Evolutionary conservation across 1,140 invertebrate species (phyloP).

Genomic region (Drosophila sturtevanti): DNA sequence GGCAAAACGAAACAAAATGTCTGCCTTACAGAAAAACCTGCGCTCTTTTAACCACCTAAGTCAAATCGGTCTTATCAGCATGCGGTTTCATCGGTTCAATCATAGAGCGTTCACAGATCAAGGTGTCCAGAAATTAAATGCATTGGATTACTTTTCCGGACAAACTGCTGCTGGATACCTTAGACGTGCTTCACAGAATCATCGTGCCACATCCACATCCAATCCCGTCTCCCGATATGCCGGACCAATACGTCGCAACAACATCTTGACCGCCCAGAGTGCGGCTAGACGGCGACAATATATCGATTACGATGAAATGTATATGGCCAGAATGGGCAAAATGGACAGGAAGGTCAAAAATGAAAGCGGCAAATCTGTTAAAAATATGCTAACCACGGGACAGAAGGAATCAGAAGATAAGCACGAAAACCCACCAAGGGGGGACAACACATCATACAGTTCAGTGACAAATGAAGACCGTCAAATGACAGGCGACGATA

Average conservation of each 20-base stretch:
- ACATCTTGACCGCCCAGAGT: background rate
- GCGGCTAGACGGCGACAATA: background rate
- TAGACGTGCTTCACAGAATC: background rate
- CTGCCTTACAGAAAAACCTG: slow-evolving; percentile 18
- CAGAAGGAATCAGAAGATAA: background rate
- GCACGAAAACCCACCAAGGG: background rate
- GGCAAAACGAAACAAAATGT: slow-evolving; percentile 8
- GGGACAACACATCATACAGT: background rate
- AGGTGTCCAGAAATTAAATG: no score
- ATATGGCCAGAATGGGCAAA: background rate
- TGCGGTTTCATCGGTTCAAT: no score
- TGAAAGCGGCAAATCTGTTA: background rate
- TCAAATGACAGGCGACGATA: background rate
- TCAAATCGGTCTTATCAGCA: background rate
- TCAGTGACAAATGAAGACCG: background rate
- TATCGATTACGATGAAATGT: background rate
- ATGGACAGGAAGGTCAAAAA: background rate
- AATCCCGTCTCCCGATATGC: background rate
- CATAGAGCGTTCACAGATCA: background rate
- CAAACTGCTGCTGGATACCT: background rate
- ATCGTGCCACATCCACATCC: no score
- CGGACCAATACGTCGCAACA: background rate
- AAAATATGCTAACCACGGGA: background rate
- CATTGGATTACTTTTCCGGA: background rate
- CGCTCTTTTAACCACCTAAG: background rate